Percentiles rank a stretch among this genome's conserved stretches.
Evolutionary conservation across 2,888 invertebrate genomes (phyloP).

Genomic region (Polietes domitor): DNA sequence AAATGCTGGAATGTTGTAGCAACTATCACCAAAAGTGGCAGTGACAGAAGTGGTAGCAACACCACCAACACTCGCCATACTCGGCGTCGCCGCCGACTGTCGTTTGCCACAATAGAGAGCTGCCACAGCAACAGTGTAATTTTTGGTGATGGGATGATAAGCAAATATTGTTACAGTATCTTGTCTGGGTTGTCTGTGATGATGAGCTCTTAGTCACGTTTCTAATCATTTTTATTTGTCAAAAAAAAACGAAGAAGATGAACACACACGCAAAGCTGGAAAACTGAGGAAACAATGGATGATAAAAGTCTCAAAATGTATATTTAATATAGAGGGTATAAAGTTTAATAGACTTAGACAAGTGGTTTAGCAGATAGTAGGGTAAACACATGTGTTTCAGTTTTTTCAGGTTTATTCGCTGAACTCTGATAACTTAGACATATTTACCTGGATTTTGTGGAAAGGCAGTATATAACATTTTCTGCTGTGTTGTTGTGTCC

Average conservation of each 20-base stretch:
- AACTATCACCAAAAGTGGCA: conserved; percentile 28
- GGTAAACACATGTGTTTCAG: too few relatives aligned
- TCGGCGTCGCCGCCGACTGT: not conserved
- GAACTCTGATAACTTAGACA: too few relatives aligned
- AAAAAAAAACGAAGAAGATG: conserved; percentile 41
- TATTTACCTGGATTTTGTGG: too few relatives aligned
- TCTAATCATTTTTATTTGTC: conserved; percentile 78
- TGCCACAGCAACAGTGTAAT: conserved; percentile 21
- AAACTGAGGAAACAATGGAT: too few relatives aligned
- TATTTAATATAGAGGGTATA: not conserved
- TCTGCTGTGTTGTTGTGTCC: too few relatives aligned
- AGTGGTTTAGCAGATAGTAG: too few relatives aligned
- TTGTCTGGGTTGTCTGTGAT: conserved; percentile 26
- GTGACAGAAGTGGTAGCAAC: not conserved
- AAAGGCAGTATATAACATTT: too few relatives aligned
- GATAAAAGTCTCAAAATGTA: not conserved
- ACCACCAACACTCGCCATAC: not conserved
- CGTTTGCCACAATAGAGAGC: not conserved
- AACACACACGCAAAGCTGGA: not conserved
- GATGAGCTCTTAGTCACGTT: conserved; percentile 78
- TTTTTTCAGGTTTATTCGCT: too few relatives aligned
- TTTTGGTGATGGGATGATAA: conserved; percentile 54
- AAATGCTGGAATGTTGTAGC: not conserved
- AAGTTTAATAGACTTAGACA: too few relatives aligned
- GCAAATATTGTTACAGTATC: conserved; percentile 62